A percentile compares a stretch with the other conserved stretches of the same genome.
phyloP scores from a whole-genome alignment of 2,888 invertebrate genomes.

The Petrolisthes cinctipes region DNA sequence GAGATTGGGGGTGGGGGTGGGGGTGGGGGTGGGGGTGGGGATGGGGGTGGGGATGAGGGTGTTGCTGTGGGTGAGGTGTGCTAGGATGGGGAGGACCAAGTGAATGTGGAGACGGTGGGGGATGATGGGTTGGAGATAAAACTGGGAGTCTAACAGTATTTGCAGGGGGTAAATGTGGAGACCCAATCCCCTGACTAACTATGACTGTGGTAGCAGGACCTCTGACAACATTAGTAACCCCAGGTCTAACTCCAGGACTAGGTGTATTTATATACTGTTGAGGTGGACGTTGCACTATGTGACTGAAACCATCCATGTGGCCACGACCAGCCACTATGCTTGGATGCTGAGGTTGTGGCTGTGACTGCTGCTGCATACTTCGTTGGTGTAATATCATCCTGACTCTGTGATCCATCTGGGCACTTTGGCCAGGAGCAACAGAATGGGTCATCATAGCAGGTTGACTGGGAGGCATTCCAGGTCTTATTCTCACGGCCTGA shows the following conservation, averaged over 20 bases:
- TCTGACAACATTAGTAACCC: conserved; percentile 37
- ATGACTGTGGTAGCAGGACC: conserved; percentile 42
- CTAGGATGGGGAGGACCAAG: conserved; percentile 66
- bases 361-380: conserved; percentile 73
- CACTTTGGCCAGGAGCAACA: conserved; percentile 40
- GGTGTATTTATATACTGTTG: conserved; percentile 46
- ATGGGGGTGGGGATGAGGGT: no score
- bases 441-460: conserved; percentile 36
- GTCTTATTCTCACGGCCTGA: conserved; percentile 40
- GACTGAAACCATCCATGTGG: conserved; percentile 71
- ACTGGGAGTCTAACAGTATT: conserved; percentile 67
- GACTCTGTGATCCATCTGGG: conserved; percentile 68
- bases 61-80: conserved; percentile 33
- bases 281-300: conserved; percentile 66
- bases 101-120: conserved; percentile 66
- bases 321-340: conserved; percentile 76
- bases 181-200: conserved; percentile 50
- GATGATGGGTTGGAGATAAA: conserved; percentile 66
- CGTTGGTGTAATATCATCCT: conserved; percentile 80
- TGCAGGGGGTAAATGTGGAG: conserved; percentile 68
- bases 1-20: conserved; percentile 67
- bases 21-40: no score
- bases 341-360: conserved; percentile 58
- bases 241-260: conserved; percentile 42
- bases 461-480: conserved; percentile 35